Evolutionary conservation across 2,797 vertebrate genomes (phyloP).

Genomic region (Propithecus perrieri): DNA sequence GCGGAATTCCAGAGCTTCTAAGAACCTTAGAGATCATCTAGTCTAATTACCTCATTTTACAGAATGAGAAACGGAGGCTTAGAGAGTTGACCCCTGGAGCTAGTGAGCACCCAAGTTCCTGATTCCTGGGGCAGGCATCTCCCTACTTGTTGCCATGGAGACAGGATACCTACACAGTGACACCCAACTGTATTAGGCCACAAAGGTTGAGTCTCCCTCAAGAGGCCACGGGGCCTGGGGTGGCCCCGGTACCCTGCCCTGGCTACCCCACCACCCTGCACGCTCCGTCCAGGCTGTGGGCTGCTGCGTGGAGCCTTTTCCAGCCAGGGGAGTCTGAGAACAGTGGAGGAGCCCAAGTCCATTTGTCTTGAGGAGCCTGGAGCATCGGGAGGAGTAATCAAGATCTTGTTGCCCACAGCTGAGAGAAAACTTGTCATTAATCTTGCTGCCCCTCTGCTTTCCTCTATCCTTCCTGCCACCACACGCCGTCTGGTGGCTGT

Average conservation of each 20-base stretch:
- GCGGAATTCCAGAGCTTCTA: background rate
- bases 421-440: conserved; percentile 61
- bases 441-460: conserved; percentile 63
- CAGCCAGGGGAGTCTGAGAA: background rate
- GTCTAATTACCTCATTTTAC: background rate
- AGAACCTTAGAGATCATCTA: background rate
- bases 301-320: background rate
- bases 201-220: background rate
- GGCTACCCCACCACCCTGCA: background rate
- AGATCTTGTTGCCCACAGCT: conserved; percentile 50
- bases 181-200: background rate
- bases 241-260: background rate
- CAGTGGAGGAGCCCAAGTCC: background rate
- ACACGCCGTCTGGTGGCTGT: background rate
- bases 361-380: conserved; percentile 66
- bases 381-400: conserved; percentile 62
- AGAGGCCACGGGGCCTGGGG: background rate
- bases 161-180: background rate
- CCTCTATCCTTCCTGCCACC: background rate
- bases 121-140: background rate
- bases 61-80: conserved; percentile 2
- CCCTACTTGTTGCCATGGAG: background rate
- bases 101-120: background rate
- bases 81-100: background rate
- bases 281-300: background rate